Evolutionary conservation across 2,797 vertebrate genomes (phyloP), one percentile per base, ranked within the genome.

Genomic region (Ispidina lecontei): DNA sequence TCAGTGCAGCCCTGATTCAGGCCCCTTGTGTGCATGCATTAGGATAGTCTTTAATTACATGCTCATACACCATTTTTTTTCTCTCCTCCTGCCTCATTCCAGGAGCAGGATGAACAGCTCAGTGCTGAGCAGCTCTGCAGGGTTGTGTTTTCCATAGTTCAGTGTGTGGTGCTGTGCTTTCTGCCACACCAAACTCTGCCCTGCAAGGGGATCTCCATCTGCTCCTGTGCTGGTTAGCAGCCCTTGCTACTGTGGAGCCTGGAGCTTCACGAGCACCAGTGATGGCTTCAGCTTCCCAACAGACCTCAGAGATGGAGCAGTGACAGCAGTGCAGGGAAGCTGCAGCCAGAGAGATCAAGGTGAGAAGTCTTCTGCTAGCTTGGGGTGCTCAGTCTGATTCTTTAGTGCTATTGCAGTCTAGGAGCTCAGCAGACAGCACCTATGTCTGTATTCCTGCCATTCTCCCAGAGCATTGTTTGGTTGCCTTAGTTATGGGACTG

Each of bases 41-140:
- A 70, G 72, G 76, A 89, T 75, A 80, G 70, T 78, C 59, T 78
- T 95, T 93, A 94, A 93, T 96, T 94, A 93, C 84, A 78, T 39
- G 82, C 52, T 83, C 70, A 55, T 83, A 67, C 52, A 59, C 14
- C 55, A 4, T 10, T 69, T 60, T 65, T 87, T 87, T 43, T 13
- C 20, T 56, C 54, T 31, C 25, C 22, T 71, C 15, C 49, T 28
- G 31, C 67, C 41, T 91, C 31, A 35, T 83, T 94, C 79, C 77
- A 47, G 33, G 75, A 83, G 43, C 31, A 60, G 87, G 72, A 69
- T 78, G 79, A 95, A 91, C 29, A 83, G 63, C 43, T 67, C 22
- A 37, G 71, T 90, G 80, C 89, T 44, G 81, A 93, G 69, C 62
- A 90, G 65, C 72, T 87, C 84, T 90, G 93, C 78, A 64, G 37